Conservation (phyloP, 2,797 vertebrate genomes). For the Channallabes apus region DNA sequence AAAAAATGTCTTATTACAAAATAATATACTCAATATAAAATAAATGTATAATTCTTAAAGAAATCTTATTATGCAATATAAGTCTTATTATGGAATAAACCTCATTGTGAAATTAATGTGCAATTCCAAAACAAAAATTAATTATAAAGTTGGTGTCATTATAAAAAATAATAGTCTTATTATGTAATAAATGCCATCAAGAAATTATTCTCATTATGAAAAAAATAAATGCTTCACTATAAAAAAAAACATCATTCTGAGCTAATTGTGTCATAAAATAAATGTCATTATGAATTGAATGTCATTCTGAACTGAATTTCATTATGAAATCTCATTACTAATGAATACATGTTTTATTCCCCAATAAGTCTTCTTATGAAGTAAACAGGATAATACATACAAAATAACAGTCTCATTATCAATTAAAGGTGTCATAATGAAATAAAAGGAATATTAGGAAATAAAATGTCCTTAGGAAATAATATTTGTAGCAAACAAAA, state of each 20-base stretch:
- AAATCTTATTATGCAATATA: too few species aligned
- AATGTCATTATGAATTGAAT: neutral
- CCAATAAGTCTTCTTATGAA: too few species aligned
- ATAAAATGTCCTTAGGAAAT: neutral
- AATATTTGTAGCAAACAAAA: neutral
- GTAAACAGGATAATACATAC: too few species aligned
- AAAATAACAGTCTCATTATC: neutral
- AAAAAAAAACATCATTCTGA: neutral
- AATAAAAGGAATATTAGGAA: too few species aligned
- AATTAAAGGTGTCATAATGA: neutral
- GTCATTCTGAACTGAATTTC: neutral
- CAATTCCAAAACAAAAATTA: too few species aligned
- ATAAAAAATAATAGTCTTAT: neutral
- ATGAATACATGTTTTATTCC: too few species aligned
- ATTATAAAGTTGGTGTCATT: neutral
- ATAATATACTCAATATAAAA: too few species aligned
- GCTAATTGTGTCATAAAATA: neutral
- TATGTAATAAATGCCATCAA: too few species aligned
- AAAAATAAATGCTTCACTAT: neutral
- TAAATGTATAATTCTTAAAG: too few species aligned
- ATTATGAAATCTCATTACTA: neutral
- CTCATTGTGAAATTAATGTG: neutral
- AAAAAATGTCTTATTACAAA: too few species aligned
- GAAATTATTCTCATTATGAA: neutral
- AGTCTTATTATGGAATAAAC: too few species aligned